Percentiles rank a stretch among this genome's conserved stretches.
phyloP scores from a whole-genome alignment of 92 coral and sea anemone genomes.

The Chrysogorgia sp. region DNA sequence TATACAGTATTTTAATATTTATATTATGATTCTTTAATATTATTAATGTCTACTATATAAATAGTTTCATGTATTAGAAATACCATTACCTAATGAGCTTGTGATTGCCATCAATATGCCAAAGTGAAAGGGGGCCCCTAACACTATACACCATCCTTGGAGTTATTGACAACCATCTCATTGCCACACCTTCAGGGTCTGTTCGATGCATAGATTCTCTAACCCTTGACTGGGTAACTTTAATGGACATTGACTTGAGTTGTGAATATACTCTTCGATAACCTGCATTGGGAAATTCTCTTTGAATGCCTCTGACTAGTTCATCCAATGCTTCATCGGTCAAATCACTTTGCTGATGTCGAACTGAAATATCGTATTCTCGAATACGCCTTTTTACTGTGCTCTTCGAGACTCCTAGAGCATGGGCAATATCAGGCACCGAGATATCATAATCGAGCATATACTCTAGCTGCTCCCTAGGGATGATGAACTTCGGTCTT shows the following conservation, averaged over 20 bases:
- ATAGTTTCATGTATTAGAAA: no score
- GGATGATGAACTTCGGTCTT: constrained; percentile 59
- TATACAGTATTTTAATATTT: not conserved
- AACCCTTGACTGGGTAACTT: constrained; percentile 59
- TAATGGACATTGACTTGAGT: constrained; percentile 47
- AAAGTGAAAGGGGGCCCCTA: constrained; percentile 66
- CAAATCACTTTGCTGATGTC: constrained; percentile 8
- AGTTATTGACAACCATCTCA: constrained; percentile 70
- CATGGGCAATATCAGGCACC: constrained; percentile 49
- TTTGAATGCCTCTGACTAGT: constrained; percentile 38
- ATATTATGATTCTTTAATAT: not conserved
- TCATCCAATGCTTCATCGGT: constrained; percentile 46
- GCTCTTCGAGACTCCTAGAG: constrained; percentile 63
- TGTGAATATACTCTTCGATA: no score
- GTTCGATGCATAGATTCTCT: constrained; percentile 71
- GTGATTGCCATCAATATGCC: constrained; percentile 81
- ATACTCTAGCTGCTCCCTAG: constrained; percentile 63
- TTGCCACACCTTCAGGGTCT: constrained; percentile 70
- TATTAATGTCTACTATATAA: not conserved
- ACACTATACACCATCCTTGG: no score
- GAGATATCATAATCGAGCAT: constrained; percentile 55
- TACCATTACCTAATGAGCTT: constrained; percentile 64
- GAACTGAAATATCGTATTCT: constrained; percentile 55
- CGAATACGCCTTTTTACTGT: constrained; percentile 61
- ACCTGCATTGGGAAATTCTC: constrained; percentile 60